Evolutionary conservation across 2,888 invertebrate species (phyloP), one percentile per base, ranked within the genome.

Genomic region (Epirrhoe tristata): DNA sequence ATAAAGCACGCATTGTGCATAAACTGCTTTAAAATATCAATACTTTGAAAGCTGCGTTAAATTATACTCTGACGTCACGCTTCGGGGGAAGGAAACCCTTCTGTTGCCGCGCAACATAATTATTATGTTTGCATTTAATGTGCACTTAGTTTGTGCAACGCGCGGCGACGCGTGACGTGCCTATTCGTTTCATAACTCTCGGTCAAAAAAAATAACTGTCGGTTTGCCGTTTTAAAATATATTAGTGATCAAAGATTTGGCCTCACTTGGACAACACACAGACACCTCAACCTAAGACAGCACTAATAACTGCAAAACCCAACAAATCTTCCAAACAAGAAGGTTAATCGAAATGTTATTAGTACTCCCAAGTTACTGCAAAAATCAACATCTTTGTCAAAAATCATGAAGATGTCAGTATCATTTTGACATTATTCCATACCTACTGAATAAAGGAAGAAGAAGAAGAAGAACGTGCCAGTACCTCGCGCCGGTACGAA

Each of bases 31-130:
- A 43, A 43, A 43, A 12, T 43, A 43, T 43, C 39, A 43, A 43
- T 43, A 43, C 12, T 12, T 12, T 43, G 10, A 32, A 39, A 52
- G 12, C 39, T 50, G 32, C 6, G 14, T 56, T 52, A 52, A 51
- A 36, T 58, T 54, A 57, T 53, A 52, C 48, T 39, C 32, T 48
- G 57, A 48, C 24, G 43, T 50, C 50, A 56, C 57, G 57, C 48
- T 34, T 54, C 61, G 39, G 16, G 36, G 58, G 66, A 10, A 10
- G 46, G 63, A 52, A 58, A 63, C 67, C 63, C 67, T 56, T 63
- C 6, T 12, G 67, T 67, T 67, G 67, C 67, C 56, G 34, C 63
- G 67, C 63, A 63, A 67, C 67, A 31, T 56, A 67, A 63, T 59
- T 63, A 56, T 10, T 53, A 48, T 51, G 61, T 62, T 66, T 62